Conservation (phyloP, 37 sponge, comb jelly and placozoan species). For the Trichoplax adhaerens region DNA sequence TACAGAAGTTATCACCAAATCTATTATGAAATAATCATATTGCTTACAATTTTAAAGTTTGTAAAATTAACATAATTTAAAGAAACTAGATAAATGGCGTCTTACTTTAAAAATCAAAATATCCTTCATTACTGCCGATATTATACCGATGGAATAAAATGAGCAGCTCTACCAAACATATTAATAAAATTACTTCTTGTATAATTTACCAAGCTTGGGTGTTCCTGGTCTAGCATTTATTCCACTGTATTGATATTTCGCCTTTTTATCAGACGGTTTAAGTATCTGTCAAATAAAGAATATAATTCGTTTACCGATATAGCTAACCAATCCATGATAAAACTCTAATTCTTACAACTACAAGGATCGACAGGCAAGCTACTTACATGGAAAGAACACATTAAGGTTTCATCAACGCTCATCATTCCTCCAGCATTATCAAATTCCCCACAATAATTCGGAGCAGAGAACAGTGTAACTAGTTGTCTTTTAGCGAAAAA, state of each 20-base stretch:
- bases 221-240: slow-evolving; percentile 71
- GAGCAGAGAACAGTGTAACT: slow-evolving; percentile 87
- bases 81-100: too few species aligned
- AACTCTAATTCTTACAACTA: too few species aligned
- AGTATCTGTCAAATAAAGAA: slow-evolving; percentile 60
- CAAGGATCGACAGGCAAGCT: too few species aligned
- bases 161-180: too few species aligned
- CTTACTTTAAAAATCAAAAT: too few species aligned
- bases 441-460: slow-evolving; percentile 95
- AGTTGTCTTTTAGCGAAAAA: slow-evolving; percentile 93
- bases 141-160: too few species aligned
- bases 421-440: slow-evolving; percentile 96
- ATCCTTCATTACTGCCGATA: too few species aligned
- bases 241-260: slow-evolving; percentile 92
- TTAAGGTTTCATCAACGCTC: slow-evolving; percentile 89
- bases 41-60: too few species aligned
- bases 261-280: slow-evolving; percentile 96
- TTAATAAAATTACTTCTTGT: too few species aligned
- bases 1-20: too few species aligned
- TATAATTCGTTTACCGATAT: slow-evolving; percentile 25
- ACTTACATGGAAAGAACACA: slow-evolving; percentile 86
- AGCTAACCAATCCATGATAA: slow-evolving; percentile 20
- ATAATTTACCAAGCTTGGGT: neutral
- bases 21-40: too few species aligned
- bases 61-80: too few species aligned